These are phyloP conservation scores for Chlamydotis undulata DNA, from an alignment of 2,113 vertebrate genomes.

Conservation along the genomic window DNA sequence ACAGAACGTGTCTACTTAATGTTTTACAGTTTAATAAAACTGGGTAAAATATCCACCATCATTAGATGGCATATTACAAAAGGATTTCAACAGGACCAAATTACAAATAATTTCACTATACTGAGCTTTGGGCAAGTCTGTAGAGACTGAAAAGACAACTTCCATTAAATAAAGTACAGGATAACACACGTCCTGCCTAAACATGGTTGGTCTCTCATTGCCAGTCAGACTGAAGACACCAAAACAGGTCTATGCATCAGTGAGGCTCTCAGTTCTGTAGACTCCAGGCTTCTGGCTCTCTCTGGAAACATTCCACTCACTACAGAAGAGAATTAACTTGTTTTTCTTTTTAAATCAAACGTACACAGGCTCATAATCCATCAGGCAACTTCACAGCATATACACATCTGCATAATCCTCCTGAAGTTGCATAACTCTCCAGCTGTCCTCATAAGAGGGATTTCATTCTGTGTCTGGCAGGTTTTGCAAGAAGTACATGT, in stretches of 20 bases:
- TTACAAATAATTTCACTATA: background rate
- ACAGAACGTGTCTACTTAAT: background rate
- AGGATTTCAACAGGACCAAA: background rate
- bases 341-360: conserved; percentile 62
- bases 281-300: background rate
- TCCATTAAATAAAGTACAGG: background rate
- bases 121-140: background rate
- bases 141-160: background rate
- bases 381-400: conserved; percentile 59
- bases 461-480: conserved; percentile 64
- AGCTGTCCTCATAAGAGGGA: conserved; percentile 68
- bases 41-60: background rate
- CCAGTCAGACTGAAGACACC: background rate
- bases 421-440: conserved; percentile 72
- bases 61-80: background rate
- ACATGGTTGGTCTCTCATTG: background rate
- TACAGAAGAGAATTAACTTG: conserved; percentile 20
- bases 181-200: background rate
- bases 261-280: background rate
- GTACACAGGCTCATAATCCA: conserved; percentile 47
- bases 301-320: conserved; percentile 26
- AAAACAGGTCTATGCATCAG: background rate
- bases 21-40: background rate
- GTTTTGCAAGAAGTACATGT: conserved; percentile 30
- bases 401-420: conserved; percentile 67